These are phyloP conservation scores for Rhombomys opimus DNA, from an alignment of 2,113 vertebrate genomes.

Conservation along the genomic window DNA sequence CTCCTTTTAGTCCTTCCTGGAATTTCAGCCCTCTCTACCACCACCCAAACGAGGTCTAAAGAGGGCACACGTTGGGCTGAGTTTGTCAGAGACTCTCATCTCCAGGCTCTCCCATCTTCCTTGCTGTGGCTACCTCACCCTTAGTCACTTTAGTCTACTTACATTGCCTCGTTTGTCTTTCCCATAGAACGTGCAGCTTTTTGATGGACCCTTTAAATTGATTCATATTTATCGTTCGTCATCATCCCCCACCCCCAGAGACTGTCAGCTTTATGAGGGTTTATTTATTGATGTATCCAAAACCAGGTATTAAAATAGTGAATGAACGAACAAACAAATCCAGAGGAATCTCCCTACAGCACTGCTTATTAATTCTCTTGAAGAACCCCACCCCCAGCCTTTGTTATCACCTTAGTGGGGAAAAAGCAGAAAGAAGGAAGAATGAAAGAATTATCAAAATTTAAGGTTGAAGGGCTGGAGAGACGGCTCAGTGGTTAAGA, in stretches of 20 bases:
- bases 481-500: not conserved
- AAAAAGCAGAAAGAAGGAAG: not conserved
- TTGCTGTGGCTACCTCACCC: not conserved
- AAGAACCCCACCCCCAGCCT: not conserved
- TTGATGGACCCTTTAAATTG: not conserved
- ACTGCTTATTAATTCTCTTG: not conserved
- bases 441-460: not conserved
- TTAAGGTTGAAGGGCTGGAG: not conserved
- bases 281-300: not conserved
- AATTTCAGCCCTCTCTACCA: not conserved
- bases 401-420: not conserved
- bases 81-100: not conserved
- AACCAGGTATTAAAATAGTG: not conserved
- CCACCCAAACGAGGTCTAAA: not conserved
- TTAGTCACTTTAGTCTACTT: not conserved
- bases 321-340: not conserved
- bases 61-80: not conserved
- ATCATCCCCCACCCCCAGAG: not conserved
- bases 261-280: not conserved
- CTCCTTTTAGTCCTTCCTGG: not conserved
- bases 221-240: not conserved
- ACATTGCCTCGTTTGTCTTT: not conserved
- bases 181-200: not conserved
- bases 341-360: not conserved
- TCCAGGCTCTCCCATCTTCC: not conserved